Evolutionary conservation across 2,888 invertebrate genomes (phyloP).

Genomic region (Pandemis cinnamomeana): DNA sequence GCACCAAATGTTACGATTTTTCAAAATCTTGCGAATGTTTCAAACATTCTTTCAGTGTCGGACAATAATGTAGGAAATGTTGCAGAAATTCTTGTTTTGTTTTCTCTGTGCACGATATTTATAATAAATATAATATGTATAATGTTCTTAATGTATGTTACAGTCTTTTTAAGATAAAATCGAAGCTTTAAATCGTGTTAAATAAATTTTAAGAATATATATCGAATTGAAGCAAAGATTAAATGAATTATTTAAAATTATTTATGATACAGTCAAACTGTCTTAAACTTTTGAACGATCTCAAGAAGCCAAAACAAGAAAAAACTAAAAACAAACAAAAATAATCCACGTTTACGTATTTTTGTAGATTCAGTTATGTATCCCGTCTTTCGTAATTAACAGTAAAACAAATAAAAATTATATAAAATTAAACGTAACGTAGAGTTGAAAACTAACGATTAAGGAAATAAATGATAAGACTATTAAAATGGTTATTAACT

Average conservation of each 20-base stretch:
- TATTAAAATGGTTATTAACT: slow-evolving; percentile 16
- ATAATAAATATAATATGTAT: slow-evolving; percentile 37
- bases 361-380: background rate
- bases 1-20: slow-evolving; percentile 35
- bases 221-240: slow-evolving; percentile 50
- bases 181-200: slow-evolving; percentile 81
- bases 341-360: background rate
- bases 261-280: slow-evolving; percentile 26
- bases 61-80: slow-evolving; percentile 78
- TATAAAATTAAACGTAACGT: slow-evolving; percentile 2
- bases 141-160: slow-evolving; percentile 51
- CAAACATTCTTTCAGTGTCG: slow-evolving; percentile 70
- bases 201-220: slow-evolving; percentile 60
- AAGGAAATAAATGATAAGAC: slow-evolving; percentile 24
- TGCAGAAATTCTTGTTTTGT: slow-evolving; percentile 45
- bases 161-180: slow-evolving; percentile 74
- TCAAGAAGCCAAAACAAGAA: background rate
- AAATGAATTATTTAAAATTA: slow-evolving; percentile 37
- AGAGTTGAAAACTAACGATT: slow-evolving; percentile 1
- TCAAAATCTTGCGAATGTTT: slow-evolving; percentile 59
- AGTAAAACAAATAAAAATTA: background rate
- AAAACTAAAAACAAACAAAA: background rate
- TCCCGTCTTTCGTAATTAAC: background rate
- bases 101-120: slow-evolving; percentile 49
- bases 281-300: background rate